A percentile compares a stretch with the other conserved stretches of the same genome.
These are phyloP conservation scores for Delia radicum DNA, from an alignment of 1,140 invertebrate genomes.

Conservation along the genomic window DNA sequence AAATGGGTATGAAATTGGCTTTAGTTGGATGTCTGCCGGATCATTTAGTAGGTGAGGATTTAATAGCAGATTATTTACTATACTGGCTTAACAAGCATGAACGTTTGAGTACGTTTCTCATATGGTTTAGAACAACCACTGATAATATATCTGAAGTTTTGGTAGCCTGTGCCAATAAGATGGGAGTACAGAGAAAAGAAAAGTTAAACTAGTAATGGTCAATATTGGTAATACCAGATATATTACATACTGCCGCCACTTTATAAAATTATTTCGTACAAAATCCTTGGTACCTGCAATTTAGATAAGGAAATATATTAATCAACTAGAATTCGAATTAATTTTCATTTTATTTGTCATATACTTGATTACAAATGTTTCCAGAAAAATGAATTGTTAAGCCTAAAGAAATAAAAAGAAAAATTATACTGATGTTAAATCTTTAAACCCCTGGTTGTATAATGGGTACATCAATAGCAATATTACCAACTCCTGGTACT, in stretches of 20 bases:
- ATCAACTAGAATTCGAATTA: neutral
- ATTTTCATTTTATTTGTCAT: neutral
- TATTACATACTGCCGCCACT: conserved; percentile 62
- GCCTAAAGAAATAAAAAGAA: conserved; percentile 11
- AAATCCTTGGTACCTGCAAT: conserved; percentile 68
- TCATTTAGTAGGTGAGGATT: conserved; percentile 78
- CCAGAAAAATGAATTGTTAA: neutral
- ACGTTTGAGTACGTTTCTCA: conserved; percentile 68
- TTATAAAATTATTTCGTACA: conserved; percentile 67
- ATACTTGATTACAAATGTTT: neutral
- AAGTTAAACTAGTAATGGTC: conserved; percentile 59
- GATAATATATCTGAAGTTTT: conserved; percentile 70
- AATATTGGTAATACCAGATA: conserved; percentile 63
- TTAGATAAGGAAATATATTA: conserved; percentile 60
- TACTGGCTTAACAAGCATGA: conserved; percentile 86
- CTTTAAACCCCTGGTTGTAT: conserved; percentile 30
- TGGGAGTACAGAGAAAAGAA: conserved; percentile 60
- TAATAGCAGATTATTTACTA: conserved; percentile 91
- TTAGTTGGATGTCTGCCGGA: conserved; percentile 84
- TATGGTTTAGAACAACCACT: conserved; percentile 64
- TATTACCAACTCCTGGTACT: conserved; percentile 48
- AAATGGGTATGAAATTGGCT: conserved; percentile 85
- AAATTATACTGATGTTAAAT: no score
- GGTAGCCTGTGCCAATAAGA: conserved; percentile 62
- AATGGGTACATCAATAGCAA: conserved; percentile 49